Conservation (phyloP, 2,797 vertebrate species). For the Sebastiscus albofasciatus region DNA sequence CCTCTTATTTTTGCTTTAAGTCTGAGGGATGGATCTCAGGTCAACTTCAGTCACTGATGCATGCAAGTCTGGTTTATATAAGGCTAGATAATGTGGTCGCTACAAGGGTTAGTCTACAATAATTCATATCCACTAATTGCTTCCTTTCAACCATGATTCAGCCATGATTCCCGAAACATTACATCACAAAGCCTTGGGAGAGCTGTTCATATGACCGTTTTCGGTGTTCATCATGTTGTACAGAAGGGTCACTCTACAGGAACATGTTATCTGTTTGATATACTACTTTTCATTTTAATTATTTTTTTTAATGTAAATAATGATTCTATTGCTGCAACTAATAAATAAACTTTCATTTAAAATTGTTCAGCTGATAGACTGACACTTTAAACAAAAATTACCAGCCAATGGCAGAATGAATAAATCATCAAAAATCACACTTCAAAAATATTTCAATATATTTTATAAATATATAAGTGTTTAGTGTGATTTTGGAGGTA, state of each 20-base stretch:
- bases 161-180: not conserved
- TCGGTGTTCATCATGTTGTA: not conserved
- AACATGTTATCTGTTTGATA: not conserved
- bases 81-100: not conserved
- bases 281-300: not conserved
- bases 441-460: not conserved
- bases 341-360: not conserved
- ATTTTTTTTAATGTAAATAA: not conserved
- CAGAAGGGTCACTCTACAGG: not conserved
- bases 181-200: not conserved
- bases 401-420: not conserved
- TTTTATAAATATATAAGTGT: not conserved
- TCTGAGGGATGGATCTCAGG: not conserved
- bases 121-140: not conserved
- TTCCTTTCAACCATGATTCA: not conserved
- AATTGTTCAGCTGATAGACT: not conserved
- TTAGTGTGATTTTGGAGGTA: not conserved
- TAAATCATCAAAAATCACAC: not conserved
- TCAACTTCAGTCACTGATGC: not conserved
- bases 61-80: not conserved
- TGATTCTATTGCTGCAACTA: not conserved
- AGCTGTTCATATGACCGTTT: not conserved
- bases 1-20: not conserved
- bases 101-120: not conserved
- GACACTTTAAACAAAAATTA: not conserved